Evolutionary conservation across 2,888 invertebrate species (phyloP), one percentile per base, ranked within the genome.

Genomic region (Tortricodes alternella): DNA sequence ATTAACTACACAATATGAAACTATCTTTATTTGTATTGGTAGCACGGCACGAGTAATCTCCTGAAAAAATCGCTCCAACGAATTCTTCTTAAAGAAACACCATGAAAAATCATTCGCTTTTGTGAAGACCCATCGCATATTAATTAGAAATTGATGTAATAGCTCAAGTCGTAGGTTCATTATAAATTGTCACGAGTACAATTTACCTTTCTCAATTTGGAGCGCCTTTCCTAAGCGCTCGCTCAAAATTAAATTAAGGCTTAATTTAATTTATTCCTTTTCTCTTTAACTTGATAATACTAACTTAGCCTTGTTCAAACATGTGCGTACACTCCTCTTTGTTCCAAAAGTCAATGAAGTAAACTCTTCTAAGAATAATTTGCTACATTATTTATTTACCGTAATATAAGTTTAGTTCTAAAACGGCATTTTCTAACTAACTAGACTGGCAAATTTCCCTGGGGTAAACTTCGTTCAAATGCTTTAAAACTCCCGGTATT

Each of bases 191-290:
- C 55, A 50, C 15, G 37, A 50, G 38, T 50, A 56, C 37, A 49
- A 44, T 56, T 56, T 56, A 38, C 57, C 53, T 59, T 52, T 57
- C 46, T 41, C 49, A 48, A 60, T 51, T 58, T 53, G 41, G 21
- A 53, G 29, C 44, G 46, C 43, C 51, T 51, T 49, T 37, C 27
- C 49, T 19, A 34, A 51, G 53, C 41, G 52, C 37, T 18, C 49
- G 59, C 52, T 38, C 53, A 13, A 37, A 60, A 60, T 62, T 52
- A 55, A 59, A 59, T 59, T 50, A 60, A 58, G 59, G 49, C 50
- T 51, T n/a, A n/a, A n/a, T n/a, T n/a, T n/a, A n/a, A n/a, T n/a
- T 53, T 58, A 35, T 41, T 53, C 32, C 32, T 19, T 29, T n/a
- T 34, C 34, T 46, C 23, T 35, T 24, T 44, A 37, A 56, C 37